These are phyloP conservation scores for Microdon myrmicae DNA, from an alignment of 2,888 invertebrate species.

Conservation along the genomic window DNA sequence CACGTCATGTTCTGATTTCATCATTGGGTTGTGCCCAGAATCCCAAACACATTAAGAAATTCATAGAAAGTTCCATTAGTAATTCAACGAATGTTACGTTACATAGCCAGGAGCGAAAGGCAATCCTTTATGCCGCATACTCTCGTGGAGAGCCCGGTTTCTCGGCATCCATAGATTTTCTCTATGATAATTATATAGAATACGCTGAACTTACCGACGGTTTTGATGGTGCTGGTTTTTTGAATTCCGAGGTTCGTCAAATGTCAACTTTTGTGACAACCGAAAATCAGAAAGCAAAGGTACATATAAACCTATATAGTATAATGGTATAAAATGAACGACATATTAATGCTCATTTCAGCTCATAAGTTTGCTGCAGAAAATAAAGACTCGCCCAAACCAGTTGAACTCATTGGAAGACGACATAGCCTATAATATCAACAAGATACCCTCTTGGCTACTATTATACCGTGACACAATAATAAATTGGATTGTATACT, in stretches of 20 bases:
- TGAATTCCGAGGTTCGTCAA: constrained; percentile 12
- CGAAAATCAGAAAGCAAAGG: constrained; percentile 7
- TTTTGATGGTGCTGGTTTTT: constrained; percentile 6
- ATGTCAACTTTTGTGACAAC: constrained; percentile 17
- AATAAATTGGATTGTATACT: no score
- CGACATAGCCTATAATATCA: no score
- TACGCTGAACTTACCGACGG: constrained; percentile 12
- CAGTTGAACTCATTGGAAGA: no score
- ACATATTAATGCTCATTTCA: no score
- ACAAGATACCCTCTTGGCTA: no score
- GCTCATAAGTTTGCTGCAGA: no score
- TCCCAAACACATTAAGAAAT: constrained; percentile 68
- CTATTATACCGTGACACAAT: no score
- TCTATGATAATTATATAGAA: constrained; percentile 60
- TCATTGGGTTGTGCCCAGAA: constrained; percentile 73
- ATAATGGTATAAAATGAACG: no score
- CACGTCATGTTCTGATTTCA: constrained; percentile 73
- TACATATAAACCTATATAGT: no score
- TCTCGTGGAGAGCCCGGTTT: constrained; percentile 60
- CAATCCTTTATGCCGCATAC: constrained; percentile 16
- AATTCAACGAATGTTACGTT: background rate
- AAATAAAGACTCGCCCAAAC: no score
- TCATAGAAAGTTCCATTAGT: constrained; percentile 52
- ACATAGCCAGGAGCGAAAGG: constrained; percentile 18
- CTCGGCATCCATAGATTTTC: constrained; percentile 66